A percentile compares a stretch with the other conserved stretches of the same genome.
These are phyloP conservation scores for Tribolium castaneum DNA, from an alignment of 1,140 invertebrate genomes.

Conservation along the genomic window DNA sequence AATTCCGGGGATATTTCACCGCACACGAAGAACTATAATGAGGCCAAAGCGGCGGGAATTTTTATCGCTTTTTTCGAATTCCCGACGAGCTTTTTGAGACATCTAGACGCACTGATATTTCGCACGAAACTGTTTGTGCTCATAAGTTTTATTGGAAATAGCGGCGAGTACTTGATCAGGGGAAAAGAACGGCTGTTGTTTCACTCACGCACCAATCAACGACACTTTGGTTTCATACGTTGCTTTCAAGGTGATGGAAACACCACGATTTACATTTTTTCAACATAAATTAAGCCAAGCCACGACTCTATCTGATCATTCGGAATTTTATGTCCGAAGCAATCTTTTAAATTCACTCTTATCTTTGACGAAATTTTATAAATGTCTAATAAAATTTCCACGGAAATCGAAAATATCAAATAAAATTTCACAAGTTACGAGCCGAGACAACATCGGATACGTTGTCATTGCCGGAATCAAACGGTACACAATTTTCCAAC, in stretches of 20 bases:
- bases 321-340: neutral
- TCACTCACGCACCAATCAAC: slow-evolving; percentile 45
- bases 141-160: slow-evolving; percentile 48
- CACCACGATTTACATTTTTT: slow-evolving; percentile 10
- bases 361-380: no score
- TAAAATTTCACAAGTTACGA: no score
- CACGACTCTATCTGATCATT: neutral
- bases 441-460: no score
- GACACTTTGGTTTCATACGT: neutral
- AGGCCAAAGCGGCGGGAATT: neutral
- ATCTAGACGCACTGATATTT: slow-evolving; percentile 28
- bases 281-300: neutral
- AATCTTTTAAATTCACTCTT: neutral
- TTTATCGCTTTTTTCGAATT: slow-evolving; percentile 14
- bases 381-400: neutral
- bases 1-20: slow-evolving; percentile 26
- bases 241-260: slow-evolving; percentile 8
- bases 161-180: slow-evolving; percentile 42
- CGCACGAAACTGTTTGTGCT: slow-evolving; percentile 44
- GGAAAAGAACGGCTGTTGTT: slow-evolving; percentile 44
- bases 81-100: neutral
- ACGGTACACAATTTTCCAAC: no score
- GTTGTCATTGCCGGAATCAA: no score
- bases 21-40: slow-evolving; percentile 40
- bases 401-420: neutral